phyloP scores from a whole-genome alignment of 2,888 invertebrate genomes.

The Cataglyphis altisquamis region DNA sequence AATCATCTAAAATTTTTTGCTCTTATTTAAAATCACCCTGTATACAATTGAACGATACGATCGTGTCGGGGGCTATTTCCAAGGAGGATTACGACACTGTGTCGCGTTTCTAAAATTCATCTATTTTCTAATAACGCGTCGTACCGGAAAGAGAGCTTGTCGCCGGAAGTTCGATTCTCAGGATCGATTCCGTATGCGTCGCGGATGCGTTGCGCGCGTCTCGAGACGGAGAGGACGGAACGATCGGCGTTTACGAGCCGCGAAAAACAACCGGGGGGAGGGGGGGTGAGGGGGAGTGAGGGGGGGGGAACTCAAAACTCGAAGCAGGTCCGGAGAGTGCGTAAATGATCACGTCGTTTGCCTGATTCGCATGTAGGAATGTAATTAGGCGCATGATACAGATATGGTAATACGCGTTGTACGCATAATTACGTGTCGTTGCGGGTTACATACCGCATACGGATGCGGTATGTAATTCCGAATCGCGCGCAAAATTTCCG shows the following conservation, averaged over 20 bases:
- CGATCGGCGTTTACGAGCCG: conserved; percentile 62
- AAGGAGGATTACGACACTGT: conserved; percentile 55
- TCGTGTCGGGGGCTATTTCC: background rate
- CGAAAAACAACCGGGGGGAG: background rate
- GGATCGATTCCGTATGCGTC: conserved; percentile 82
- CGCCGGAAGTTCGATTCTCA: conserved; percentile 83
- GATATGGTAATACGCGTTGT: conserved; percentile 40
- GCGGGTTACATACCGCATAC: conserved; percentile 17
- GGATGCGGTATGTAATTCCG: conserved; percentile 20
- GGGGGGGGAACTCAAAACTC: background rate
- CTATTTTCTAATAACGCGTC: conserved; percentile 69
- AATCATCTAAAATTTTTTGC: no score
- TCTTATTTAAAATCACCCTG: no score
- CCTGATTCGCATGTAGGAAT: conserved; percentile 47
- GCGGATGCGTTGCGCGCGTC: conserved; percentile 76
- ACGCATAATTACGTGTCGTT: conserved; percentile 44
- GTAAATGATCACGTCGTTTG: conserved; percentile 48
- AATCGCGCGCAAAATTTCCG: background rate
- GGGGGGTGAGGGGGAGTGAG: no score
- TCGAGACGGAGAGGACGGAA: conserved; percentile 52
- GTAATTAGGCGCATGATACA: conserved; percentile 51
- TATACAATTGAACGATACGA: no score
- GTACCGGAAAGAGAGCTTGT: conserved; percentile 77
- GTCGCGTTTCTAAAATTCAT: conserved; percentile 65
- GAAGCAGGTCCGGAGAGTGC: conserved; percentile 32